Conservation (phyloP, 2,113 vertebrate genomes). For the Corythaeola cristata region DNA sequence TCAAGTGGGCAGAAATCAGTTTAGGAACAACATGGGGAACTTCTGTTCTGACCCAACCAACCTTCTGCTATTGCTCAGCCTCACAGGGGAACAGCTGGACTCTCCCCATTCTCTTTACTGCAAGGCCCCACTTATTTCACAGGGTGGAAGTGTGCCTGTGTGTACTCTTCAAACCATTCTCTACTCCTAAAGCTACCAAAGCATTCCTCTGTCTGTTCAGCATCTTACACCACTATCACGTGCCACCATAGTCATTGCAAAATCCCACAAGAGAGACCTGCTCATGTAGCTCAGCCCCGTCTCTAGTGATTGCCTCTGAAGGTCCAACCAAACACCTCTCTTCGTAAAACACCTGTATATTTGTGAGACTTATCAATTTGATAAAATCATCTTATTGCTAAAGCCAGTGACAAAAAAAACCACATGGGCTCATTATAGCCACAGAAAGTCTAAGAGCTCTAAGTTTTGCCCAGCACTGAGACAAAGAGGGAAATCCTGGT, state of each 20-base stretch:
- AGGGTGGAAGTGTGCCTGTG: not conserved
- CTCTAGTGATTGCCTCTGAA: not conserved
- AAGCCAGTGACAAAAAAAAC: not conserved
- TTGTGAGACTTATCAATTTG: not conserved
- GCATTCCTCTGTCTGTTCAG: not conserved
- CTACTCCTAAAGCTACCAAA: not conserved
- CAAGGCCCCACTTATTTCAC: not conserved
- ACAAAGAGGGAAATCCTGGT: not conserved
- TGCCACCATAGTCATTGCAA: not conserved
- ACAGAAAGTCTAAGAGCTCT: not conserved
- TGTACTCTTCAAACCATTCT: not conserved
- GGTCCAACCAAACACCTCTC: not conserved
- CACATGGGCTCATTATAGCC: not conserved
- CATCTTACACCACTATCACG: not conserved
- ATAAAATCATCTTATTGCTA: not conserved
- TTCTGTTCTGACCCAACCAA: not conserved
- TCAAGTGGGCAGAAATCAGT: not conserved
- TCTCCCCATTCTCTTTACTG: not conserved
- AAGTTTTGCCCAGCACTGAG: not conserved
- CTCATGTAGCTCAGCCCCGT: not conserved
- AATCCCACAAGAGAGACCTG: not conserved
- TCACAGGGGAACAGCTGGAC: not conserved
- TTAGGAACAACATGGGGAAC: not conserved
- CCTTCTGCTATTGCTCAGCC: not conserved
- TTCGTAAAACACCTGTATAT: not conserved